Percentiles rank a stretch among this genome's conserved stretches.
These are phyloP conservation scores for Adrianichthys oophorus DNA, from an alignment of 2,797 vertebrate genomes.

Conservation along the genomic window DNA sequence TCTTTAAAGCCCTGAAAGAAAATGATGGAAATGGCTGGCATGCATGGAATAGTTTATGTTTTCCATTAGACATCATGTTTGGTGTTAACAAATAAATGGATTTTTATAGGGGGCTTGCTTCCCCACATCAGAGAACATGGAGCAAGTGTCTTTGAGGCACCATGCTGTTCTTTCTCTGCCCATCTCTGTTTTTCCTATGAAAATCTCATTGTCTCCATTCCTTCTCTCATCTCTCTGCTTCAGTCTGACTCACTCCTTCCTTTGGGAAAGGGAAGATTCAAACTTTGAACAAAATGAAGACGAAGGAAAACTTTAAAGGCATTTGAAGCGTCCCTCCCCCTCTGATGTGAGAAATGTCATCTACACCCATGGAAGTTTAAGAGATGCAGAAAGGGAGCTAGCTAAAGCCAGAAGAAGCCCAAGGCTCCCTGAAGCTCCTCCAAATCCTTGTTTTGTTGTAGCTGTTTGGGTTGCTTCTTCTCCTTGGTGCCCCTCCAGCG, in stretches of 20 bases:
- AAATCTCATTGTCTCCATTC: slow-evolving; percentile 19
- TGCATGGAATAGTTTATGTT: slow-evolving; percentile 50
- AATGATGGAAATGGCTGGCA: slow-evolving; percentile 26
- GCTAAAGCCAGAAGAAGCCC: slow-evolving; percentile 69
- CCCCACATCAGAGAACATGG: slow-evolving; percentile 54
- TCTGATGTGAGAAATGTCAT: slow-evolving; percentile 74
- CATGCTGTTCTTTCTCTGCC: slow-evolving; percentile 11
- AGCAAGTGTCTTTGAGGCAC: slow-evolving; percentile 32
- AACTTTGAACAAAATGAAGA: slow-evolving; percentile 64
- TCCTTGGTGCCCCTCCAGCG: slow-evolving; percentile 56
- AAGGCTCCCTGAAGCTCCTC: slow-evolving; percentile 57
- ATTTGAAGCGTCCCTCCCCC: slow-evolving; percentile 65
- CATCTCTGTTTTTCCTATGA: slow-evolving; percentile 35
- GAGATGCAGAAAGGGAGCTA: slow-evolving; percentile 65
- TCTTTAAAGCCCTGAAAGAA: no score
- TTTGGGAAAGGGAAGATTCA: slow-evolving; percentile 50
- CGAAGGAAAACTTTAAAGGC: slow-evolving; percentile 60
- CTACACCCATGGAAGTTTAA: slow-evolving; percentile 68
- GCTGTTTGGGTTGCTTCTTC: slow-evolving; percentile 68
- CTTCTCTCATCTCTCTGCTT: slow-evolving; percentile 3
- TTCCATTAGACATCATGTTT: slow-evolving; percentile 50
- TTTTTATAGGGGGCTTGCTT: slow-evolving; percentile 47
- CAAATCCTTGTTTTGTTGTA: slow-evolving; percentile 71
- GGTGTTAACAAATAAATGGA: slow-evolving; percentile 10
- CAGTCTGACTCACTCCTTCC: slow-evolving; percentile 34